These are phyloP conservation scores for Eupithecia centaureata DNA, from an alignment of 2,888 invertebrate genomes.

Conservation along the genomic window DNA sequence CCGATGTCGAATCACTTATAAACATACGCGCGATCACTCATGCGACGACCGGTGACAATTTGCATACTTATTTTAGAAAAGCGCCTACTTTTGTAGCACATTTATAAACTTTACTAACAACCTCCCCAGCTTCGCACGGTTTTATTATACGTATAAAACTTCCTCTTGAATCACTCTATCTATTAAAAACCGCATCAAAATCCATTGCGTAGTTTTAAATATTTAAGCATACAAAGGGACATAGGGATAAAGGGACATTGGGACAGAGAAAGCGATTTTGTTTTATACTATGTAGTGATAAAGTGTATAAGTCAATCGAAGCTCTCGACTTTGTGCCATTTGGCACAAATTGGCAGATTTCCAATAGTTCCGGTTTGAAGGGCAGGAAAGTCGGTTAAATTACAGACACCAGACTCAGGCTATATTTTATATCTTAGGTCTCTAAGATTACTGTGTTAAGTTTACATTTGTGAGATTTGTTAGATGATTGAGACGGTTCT, in stretches of 20 bases:
- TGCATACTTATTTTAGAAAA: conserved; percentile 1
- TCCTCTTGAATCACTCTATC: too few species aligned
- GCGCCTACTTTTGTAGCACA: neutral
- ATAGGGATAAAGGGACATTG: too few species aligned
- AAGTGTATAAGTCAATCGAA: neutral
- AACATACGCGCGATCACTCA: neutral
- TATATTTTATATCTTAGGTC: neutral
- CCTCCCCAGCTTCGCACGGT: too few species aligned
- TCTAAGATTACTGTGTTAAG: neutral
- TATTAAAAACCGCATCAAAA: too few species aligned
- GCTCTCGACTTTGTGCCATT: conserved; percentile 3
- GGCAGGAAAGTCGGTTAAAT: conserved; percentile 30
- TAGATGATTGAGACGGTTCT: neutral
- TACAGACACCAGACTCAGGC: conserved; percentile 19
- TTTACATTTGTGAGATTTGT: neutral
- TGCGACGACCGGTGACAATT: neutral
- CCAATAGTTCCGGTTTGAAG: conserved; percentile 26
- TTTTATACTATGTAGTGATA: too few species aligned
- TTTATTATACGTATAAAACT: too few species aligned
- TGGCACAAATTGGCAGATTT: conserved; percentile 23
- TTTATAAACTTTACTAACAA: neutral
- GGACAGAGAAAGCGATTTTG: too few species aligned
- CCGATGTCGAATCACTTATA: neutral
- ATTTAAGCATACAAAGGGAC: too few species aligned
- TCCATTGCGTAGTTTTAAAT: too few species aligned